Conservation (phyloP, 2,797 vertebrate species). For the Pachyuromys duprasi region DNA sequence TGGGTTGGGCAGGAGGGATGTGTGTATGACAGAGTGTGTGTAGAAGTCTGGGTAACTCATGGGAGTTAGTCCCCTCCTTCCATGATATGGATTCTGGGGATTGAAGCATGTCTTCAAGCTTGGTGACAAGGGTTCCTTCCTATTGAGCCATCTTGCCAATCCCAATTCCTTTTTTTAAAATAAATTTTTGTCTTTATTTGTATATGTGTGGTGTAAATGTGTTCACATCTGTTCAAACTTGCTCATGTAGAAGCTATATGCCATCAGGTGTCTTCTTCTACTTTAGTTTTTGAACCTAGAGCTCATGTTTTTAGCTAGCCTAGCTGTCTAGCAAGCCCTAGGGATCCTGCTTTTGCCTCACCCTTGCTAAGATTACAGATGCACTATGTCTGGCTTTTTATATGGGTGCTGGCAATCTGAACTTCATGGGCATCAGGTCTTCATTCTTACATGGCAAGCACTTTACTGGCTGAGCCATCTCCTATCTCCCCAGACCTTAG, state of each 20-base stretch:
- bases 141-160: neutral
- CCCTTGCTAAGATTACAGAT: neutral
- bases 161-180: neutral
- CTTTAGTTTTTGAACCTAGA: neutral
- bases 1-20: neutral
- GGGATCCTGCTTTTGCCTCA: neutral
- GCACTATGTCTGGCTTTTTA: neutral
- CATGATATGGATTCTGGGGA: neutral
- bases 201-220: neutral
- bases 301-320: neutral
- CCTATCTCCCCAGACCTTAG: neutral
- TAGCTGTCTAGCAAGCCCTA: neutral
- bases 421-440: neutral
- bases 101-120: neutral
- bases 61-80: neutral
- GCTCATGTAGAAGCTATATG: neutral
- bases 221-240: neutral
- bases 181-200: neutral
- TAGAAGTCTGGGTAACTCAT: neutral
- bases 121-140: neutral
- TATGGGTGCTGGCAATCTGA: neutral
- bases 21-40: neutral
- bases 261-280: neutral
- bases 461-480: neutral
- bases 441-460: neutral